Base-by-base conservation (phyloP, 1,140 invertebrate species). In the Cyclina sinensis region DNA sequence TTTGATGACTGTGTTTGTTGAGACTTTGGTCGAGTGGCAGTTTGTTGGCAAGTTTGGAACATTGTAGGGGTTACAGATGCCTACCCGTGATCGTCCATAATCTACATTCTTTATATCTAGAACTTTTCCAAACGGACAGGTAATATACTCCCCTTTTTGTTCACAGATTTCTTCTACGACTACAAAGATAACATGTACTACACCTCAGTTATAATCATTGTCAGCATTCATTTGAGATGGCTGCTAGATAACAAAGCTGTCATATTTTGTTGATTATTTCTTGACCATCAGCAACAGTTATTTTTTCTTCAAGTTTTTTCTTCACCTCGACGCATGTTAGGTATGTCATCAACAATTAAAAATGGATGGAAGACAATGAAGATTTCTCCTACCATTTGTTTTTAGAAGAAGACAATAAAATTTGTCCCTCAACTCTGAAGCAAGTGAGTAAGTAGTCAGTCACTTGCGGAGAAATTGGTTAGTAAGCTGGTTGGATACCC, bases 1-100 rank as follows among this genome's bases (percentile, higher is more conserved):
- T 14, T 32, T n/a, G 12, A 74, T 48, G 2, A 88, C 76, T 30
- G 86, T 74, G 35, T 88, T 68, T 1, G 51, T 57, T 4, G 59
- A 46, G 48, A 82, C 27, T 12, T 14, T 9, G 12, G 86, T 88
- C 3, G 86, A 88, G n/a, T 46, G 43, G 46, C 86, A 88, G 30
- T 88, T 88, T 18, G 78, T 82, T 12, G 79, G 78, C 30, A 88
- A 32, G 86, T 82, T 88, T 21, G 76, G 86, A 4, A 88, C 86
- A 7, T 27, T 39, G 79, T 88, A 88, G 5, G 86, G 86, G 32
- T 88, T 88, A 32, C 86, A 88, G 51, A 65, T 46, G 14, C 79
- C 86, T 24, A 46, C 48, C 27, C 62, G 59, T 21, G 43, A 30
- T 3, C 86, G 37, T 12, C 86, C 86, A n/a, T 88, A 88, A 65